Base-by-base conservation (phyloP, 2,888 invertebrate genomes). In the Dynastes tityus region DNA sequence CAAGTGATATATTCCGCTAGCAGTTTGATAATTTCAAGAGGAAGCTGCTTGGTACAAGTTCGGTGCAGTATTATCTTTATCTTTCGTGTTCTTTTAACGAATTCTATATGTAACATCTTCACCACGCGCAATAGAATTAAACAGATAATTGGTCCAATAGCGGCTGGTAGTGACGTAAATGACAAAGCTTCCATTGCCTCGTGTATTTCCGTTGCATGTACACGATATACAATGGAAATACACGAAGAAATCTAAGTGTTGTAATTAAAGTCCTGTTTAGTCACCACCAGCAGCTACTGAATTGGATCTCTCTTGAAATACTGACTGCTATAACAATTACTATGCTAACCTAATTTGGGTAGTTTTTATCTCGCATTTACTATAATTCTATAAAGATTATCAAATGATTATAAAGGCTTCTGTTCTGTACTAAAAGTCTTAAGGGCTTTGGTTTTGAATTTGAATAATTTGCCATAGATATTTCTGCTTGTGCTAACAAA, bases 401-500 rank as follows among this genome's bases (percentile, higher is more conserved):
- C 22, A 22, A 0, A 22, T 22, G 22, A 22, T 22, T 22, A 22
- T 1, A 22, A 22, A 22, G 22, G 22, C 22, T 22, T 22, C 22
- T 22, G 22, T 37, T 37, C 32, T 55, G 16, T 16, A 55, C 55
- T 55, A 55, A n/a, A 55, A 55, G 55, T 55, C 2, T n/a, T 51
- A 55, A 55, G 2, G n/a, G 16, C 55, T 55, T 55, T 55, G 16
- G 8, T 16, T 16, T 55, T 55, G 16, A 5, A 55, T 55, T 55
- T 55, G n/a, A 55, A 55, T 55, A 55, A 55, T 55, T 45, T 45
- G 2, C 11, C 5, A 55, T 2, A 2, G 2, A n/a, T 55, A 55
- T 16, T 55, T n/a, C n/a, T 16, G 16, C 55, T 55, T 55, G 37
- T 55, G 37, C 55, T 73, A 73, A 73, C 73, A 55, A 73, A n/a